Conservation (phyloP, 2,797 vertebrate genomes). For the Orientallactaga sibirica region DNA sequence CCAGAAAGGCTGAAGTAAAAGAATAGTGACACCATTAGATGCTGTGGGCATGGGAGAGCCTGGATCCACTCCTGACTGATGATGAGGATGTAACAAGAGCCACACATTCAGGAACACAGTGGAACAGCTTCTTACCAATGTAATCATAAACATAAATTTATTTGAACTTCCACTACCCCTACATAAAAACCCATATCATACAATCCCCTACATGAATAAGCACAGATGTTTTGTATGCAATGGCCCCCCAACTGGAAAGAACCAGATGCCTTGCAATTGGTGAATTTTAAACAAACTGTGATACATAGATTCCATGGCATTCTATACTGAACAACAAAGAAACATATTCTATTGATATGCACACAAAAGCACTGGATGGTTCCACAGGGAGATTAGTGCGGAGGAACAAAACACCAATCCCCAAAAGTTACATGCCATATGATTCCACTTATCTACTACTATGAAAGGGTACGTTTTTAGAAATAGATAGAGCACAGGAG, state of each 20-base stretch:
- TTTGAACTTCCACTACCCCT: background rate
- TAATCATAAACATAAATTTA: background rate
- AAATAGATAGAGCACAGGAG: too few species aligned
- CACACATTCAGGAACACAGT: background rate
- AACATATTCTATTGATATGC: background rate
- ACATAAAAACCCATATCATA: background rate
- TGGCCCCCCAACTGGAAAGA: background rate
- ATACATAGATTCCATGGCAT: background rate
- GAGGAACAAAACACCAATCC: background rate
- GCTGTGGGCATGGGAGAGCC: background rate
- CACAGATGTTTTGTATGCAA: background rate
- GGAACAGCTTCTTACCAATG: background rate
- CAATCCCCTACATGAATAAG: background rate
- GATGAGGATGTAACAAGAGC: background rate
- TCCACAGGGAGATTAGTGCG: background rate
- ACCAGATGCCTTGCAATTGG: background rate
- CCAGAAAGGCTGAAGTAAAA: background rate
- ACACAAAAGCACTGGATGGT: background rate
- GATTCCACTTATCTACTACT: background rate
- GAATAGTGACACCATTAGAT: background rate
- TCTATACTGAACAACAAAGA: background rate
- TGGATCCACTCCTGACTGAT: background rate
- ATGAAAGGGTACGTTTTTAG: background rate
- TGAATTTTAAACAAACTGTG: background rate
- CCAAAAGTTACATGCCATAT: background rate